Evolutionary conservation across 2,888 invertebrate species (phyloP).

Genomic region (Chrysodeixis includens): DNA sequence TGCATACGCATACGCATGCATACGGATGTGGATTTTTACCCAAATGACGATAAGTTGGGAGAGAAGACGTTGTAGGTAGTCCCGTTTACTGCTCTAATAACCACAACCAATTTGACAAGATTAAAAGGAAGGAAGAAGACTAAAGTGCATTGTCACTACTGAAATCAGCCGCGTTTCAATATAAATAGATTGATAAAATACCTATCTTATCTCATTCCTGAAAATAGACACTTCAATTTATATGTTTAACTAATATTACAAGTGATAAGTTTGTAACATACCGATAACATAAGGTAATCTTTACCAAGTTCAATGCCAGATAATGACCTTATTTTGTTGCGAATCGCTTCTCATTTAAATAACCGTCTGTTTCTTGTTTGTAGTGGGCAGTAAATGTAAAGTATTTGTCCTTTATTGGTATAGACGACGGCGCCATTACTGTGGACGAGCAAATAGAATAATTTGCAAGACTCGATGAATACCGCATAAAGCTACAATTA

Average conservation of each 20-base stretch:
- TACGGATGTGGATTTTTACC: too few species aligned
- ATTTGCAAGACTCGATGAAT: neutral
- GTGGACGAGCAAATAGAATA: neutral
- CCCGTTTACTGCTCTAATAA: too few species aligned
- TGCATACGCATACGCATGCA: too few species aligned
- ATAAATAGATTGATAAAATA: neutral
- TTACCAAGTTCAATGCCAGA: slow-evolving; percentile 50
- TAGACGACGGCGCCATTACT: neutral
- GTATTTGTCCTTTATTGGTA: neutral
- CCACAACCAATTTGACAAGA: too few species aligned
- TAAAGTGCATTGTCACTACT: too few species aligned
- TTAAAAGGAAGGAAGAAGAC: too few species aligned
- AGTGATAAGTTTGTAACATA: neutral
- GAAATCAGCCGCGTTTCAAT: neutral
- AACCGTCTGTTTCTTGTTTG: neutral
- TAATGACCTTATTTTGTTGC: slow-evolving; percentile 17
- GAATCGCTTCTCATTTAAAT: neutral
- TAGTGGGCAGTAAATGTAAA: neutral
- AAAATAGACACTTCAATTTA: slow-evolving; percentile 11
- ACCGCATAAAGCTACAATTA: neutral
- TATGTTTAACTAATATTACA: neutral
- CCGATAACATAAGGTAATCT: slow-evolving; percentile 28
- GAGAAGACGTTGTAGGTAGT: too few species aligned
- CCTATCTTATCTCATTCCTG: neutral
- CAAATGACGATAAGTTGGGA: too few species aligned